Percentiles rank a stretch among this genome's conserved stretches.
Evolutionary conservation across 2,888 invertebrate species (phyloP).

Genomic region (Acanthococcus lagerstroemiae): DNA sequence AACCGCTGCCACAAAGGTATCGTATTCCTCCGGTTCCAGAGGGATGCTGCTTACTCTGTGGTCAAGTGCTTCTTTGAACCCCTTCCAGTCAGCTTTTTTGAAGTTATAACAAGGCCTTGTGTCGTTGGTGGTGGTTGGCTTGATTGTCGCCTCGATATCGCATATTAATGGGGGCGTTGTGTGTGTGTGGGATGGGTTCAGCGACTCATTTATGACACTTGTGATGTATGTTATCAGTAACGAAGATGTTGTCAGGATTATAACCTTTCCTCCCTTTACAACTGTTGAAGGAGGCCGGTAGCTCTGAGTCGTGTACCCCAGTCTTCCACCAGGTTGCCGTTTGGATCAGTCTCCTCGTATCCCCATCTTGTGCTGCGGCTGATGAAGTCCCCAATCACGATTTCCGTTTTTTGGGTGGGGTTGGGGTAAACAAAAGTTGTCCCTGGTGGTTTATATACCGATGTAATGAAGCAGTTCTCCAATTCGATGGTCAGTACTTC

Average conservation of each 20-base stretch:
- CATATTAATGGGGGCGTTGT: constrained; percentile 4
- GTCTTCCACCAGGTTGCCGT: not conserved
- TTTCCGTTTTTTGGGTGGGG: too few relatives aligned
- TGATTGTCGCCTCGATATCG: constrained; percentile 4
- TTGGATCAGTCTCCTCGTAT: not conserved
- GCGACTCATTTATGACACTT: not conserved
- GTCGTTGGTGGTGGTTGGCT: not conserved
- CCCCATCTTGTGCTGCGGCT: too few relatives aligned
- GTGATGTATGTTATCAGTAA: not conserved
- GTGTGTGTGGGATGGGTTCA: constrained; percentile 1
- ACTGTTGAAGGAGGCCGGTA: not conserved
- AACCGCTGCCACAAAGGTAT: constrained; percentile 4
- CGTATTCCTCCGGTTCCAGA: not conserved
- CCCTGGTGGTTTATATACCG: too few relatives aligned
- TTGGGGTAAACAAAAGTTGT: too few relatives aligned
- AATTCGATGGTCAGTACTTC: too few relatives aligned
- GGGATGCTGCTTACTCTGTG: not conserved
- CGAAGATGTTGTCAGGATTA: constrained; percentile 10
- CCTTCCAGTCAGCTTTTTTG: constrained; percentile 4
- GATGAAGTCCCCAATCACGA: too few relatives aligned
- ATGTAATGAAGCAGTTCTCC: too few relatives aligned
- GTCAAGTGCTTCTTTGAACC: constrained; percentile 2
- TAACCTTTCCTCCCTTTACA: not conserved
- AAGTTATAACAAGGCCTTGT: constrained; percentile 3
- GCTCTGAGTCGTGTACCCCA: constrained; percentile 1